Base-by-base conservation (phyloP, 1,140 invertebrate genomes). In the Rhyacophila brunnea region DNA sequence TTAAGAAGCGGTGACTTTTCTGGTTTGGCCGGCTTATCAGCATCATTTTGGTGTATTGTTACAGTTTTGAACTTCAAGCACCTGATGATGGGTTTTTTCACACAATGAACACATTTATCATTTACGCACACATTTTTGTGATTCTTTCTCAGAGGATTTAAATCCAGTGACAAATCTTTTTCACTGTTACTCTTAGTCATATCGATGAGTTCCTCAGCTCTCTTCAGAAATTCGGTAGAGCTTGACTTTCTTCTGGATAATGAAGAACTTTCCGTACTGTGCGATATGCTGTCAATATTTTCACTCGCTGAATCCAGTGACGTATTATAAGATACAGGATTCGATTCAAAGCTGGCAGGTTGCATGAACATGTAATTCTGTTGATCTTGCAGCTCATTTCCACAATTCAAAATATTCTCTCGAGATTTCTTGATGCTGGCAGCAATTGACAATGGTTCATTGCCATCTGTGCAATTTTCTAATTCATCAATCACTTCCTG, bases 401-500 rank as follows among this genome's bases (percentile, higher is more conserved):
- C 40, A 36, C 15, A 35, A 35, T 51, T 71, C 71, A 51, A 71
- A 72, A 50, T 69, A 75, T 28, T 75, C 70, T 1, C 44, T 13
- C 38, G 18, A 32, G 1, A 45, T 17, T 48, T 32, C 10, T 51
- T 59, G 15, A n/a, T 35, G 20, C 32, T 38, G 13, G 28, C 13
- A n/a, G 28, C 13, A 53, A 36, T 54, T 53, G 73, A 69, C 40
- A 75, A 71, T 40, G 73, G 70, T n/a, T 77, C 75, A 35, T n/a
- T n/a, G n/a, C n/a, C n/a, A 75, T 71, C 66, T 7, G 73, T 70
- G 19, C 74, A 76, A 52, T 77, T 75, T 57, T 79, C 76, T 45
- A 81, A 69, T 17, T 78, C 78, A 9, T 81, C 76, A 7, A 79
- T 66, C 48, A 83, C 80, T 36, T 81, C 75, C 55, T 80, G 74